Evolutionary conservation across 92 coral and sea anemone genomes (phyloP).

Genomic region (Zoanthus sansibaricus): DNA sequence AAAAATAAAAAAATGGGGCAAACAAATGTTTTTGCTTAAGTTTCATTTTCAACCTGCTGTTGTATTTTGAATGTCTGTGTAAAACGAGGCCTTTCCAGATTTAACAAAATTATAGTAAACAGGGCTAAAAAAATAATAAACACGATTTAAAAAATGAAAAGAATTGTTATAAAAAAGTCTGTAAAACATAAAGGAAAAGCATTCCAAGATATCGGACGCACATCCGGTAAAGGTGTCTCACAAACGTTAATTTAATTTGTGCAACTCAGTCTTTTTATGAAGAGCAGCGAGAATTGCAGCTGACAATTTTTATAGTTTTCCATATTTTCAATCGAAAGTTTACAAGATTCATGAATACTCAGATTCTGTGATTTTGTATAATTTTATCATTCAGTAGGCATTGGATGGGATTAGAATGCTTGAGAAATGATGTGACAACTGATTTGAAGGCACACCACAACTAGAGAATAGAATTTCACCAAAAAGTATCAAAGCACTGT

Average conservation of each 20-base stretch:
- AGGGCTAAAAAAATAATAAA: background rate
- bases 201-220: constrained; percentile 32
- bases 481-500: background rate
- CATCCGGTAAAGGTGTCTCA: constrained; percentile 42
- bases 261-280: constrained; percentile 21
- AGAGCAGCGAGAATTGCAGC: constrained; percentile 1
- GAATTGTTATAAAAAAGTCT: constrained; percentile 12
- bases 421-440: constrained; percentile 45
- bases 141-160: background rate
- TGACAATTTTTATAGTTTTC: background rate
- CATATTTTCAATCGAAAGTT: background rate
- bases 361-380: background rate
- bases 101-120: background rate
- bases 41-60: no score
- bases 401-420: constrained; percentile 33
- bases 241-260: constrained; percentile 42
- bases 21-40: no score
- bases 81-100: background rate
- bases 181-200: constrained; percentile 37
- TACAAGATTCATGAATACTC: background rate
- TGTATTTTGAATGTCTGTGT: background rate
- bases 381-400: constrained; percentile 7
- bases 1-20: no score
- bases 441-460: constrained; percentile 28
- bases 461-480: constrained; percentile 33